phyloP scores from a whole-genome alignment of 2,797 vertebrate genomes.

The Sus cebifrons region DNA sequence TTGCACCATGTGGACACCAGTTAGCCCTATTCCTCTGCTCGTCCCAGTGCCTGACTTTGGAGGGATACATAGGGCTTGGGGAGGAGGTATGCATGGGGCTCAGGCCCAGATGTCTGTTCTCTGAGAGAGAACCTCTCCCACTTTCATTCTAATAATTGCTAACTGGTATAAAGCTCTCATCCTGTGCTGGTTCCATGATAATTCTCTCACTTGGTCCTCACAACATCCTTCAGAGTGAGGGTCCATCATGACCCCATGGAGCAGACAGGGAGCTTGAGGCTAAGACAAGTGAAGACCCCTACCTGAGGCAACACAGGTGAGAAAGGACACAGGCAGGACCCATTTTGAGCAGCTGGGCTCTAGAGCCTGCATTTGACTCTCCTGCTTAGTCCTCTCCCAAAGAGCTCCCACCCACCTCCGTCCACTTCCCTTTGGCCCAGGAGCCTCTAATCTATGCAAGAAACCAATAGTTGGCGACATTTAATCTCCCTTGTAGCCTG shows the following conservation, averaged over 20 bases:
- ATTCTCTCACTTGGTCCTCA: neutral
- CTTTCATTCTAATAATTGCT: neutral
- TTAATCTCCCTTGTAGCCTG: conserved; percentile 56
- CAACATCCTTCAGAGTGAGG: neutral
- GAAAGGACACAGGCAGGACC: neutral
- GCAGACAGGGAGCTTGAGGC: neutral
- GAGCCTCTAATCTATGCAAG: neutral
- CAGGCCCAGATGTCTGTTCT: neutral
- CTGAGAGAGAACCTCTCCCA: neutral
- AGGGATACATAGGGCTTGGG: neutral
- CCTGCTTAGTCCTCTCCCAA: neutral
- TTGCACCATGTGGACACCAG: neutral
- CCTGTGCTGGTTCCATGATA: neutral
- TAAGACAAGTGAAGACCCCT: neutral
- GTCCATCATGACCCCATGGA: no score
- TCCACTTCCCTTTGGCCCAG: conserved; percentile 50
- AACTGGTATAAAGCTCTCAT: no score
- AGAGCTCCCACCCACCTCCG: neutral
- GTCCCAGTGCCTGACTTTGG: neutral
- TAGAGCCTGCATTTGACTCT: neutral
- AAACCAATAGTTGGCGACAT: conserved; percentile 41
- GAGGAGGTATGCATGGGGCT: accelerated
- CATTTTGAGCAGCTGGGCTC: accelerated
- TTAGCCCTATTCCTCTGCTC: neutral
- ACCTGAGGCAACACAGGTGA: neutral